These are phyloP conservation scores for Meteorus sp. DNA, from an alignment of 1,140 invertebrate genomes.

Conservation along the genomic window DNA sequence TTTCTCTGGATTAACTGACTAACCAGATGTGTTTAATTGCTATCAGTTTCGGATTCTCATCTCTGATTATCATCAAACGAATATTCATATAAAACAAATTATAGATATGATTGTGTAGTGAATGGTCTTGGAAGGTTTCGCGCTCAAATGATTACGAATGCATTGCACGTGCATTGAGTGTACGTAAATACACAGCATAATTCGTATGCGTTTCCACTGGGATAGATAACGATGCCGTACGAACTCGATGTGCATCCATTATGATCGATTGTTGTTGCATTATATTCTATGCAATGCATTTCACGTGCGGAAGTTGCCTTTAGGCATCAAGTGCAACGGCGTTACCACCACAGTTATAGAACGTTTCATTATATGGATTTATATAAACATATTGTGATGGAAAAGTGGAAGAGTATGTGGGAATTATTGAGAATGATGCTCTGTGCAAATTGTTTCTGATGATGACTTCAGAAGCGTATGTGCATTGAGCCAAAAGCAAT, in stretches of 20 bases:
- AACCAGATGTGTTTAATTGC: too few species aligned
- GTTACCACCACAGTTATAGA: too few species aligned
- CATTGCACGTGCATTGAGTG: too few species aligned
- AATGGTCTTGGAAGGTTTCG: too few species aligned
- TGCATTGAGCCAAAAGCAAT: too few species aligned
- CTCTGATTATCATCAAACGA: too few species aligned
- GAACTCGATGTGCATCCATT: not conserved
- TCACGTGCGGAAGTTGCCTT: not conserved
- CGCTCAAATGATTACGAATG: too few species aligned
- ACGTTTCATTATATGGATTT: not conserved
- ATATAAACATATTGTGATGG: not conserved
- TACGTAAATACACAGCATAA: slow-evolving; percentile 6
- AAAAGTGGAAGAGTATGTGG: not conserved
- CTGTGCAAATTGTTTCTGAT: slow-evolving; percentile 12
- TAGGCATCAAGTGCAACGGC: too few species aligned
- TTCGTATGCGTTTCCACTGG: slow-evolving; percentile 10
- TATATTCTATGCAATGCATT: not conserved
- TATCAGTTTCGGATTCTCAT: too few species aligned
- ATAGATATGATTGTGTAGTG: too few species aligned
- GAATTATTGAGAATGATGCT: not conserved
- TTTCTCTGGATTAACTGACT: too few species aligned
- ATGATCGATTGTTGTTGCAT: slow-evolving; percentile 9
- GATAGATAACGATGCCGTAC: not conserved
- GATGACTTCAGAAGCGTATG: slow-evolving; percentile 1
- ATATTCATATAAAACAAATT: too few species aligned